A percentile compares a stretch with the other conserved stretches of the same genome.
Conservation (phyloP, 2,888 invertebrate species). For the Piscicola geometra region DNA sequence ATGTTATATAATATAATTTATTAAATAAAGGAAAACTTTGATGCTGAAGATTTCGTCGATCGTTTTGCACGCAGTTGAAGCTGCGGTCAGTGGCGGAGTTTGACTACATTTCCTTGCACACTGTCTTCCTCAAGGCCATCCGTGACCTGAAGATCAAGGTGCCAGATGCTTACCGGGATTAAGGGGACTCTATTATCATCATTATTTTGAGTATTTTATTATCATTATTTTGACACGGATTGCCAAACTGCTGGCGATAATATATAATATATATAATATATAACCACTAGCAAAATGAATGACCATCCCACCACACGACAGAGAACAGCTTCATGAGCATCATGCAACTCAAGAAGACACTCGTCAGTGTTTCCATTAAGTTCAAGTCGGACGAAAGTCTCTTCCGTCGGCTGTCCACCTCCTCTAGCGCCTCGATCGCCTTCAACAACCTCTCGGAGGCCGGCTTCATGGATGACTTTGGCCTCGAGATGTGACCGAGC, state of each 20-base stretch:
- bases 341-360: conserved; percentile 63
- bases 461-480: neutral
- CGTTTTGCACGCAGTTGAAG: conserved; percentile 73
- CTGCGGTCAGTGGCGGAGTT: conserved; percentile 57
- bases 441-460: conserved; percentile 2
- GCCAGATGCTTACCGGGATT: no score
- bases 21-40: conserved; percentile 45
- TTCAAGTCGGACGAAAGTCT: conserved; percentile 40
- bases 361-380: conserved; percentile 63
- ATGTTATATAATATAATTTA: no score
- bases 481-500: conserved; percentile 31
- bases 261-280: no score
- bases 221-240: no score
- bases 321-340: conserved; percentile 60
- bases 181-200: no score
- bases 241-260: no score
- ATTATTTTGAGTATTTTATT: no score
- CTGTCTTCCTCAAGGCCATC: conserved; percentile 87
- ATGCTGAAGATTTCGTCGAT: conserved; percentile 82
- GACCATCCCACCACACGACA: no score
- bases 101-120: conserved; percentile 79
- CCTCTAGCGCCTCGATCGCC: conserved; percentile 1
- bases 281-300: no score
- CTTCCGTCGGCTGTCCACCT: conserved; percentile 42
- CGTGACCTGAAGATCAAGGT: conserved; percentile 49